Conservation (phyloP, 2,113 vertebrate species). For the Solea solea region DNA sequence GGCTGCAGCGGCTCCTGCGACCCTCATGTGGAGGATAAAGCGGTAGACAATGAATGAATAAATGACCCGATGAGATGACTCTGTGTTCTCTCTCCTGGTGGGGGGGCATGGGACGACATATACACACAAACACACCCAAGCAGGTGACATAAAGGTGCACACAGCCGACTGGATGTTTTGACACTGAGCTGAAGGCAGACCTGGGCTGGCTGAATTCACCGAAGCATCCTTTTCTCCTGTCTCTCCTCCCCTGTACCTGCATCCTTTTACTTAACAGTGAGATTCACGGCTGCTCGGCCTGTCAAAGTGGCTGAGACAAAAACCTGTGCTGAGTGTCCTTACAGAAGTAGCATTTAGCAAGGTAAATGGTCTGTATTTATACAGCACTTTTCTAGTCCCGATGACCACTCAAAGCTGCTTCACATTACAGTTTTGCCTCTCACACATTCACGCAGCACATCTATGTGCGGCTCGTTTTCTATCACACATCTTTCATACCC, state of each 20-base stretch:
- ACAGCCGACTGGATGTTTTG: conserved; percentile 63
- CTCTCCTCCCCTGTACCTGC: conserved; percentile 30
- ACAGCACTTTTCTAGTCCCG: too few relatives aligned
- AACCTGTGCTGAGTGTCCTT: conserved; percentile 70
- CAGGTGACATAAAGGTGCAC: conserved; percentile 49
- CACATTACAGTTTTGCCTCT: too few relatives aligned
- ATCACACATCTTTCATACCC: too few relatives aligned
- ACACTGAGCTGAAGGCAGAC: conserved; percentile 61
- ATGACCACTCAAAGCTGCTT: too few relatives aligned
- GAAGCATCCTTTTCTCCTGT: conserved; percentile 20
- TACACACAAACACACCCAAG: conserved; percentile 23
- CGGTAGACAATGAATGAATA: too few relatives aligned
- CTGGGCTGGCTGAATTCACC: conserved; percentile 56
- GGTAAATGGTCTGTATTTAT: too few relatives aligned
- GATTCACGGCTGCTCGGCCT: conserved; percentile 45
- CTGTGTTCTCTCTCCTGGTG: conserved; percentile 57
- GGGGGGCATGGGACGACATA: background rate
- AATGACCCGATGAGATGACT: conserved; percentile 27
- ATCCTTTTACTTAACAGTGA: conserved; percentile 63
- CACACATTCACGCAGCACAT: too few relatives aligned
- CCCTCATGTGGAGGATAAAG: too few relatives aligned
- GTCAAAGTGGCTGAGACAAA: conserved; percentile 59
- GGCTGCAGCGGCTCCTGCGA: too few relatives aligned
- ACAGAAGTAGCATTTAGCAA: conserved; percentile 66
- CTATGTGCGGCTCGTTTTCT: too few relatives aligned